Evolutionary conservation across 2,888 invertebrate species (phyloP).

Genomic region (Andrena trimmerana): DNA sequence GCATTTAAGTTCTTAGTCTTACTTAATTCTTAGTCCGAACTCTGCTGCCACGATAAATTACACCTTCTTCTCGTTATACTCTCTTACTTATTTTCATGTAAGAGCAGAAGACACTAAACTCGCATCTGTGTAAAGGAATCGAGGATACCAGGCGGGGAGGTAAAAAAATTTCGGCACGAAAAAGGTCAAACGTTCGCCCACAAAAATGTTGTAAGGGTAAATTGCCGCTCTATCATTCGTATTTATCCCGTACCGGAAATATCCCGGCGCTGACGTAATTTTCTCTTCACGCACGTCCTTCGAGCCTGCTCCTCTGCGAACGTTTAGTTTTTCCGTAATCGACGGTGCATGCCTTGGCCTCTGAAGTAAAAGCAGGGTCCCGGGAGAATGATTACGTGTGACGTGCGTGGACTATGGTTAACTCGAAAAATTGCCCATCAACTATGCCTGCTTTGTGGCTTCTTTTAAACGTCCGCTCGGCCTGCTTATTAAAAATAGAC

Average conservation of each 20-base stretch:
- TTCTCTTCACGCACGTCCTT: conserved; percentile 32
- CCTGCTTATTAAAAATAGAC: conserved; percentile 67
- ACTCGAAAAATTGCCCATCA: conserved; percentile 62
- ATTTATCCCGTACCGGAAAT: conserved; percentile 38
- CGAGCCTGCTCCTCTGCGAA: conserved; percentile 29
- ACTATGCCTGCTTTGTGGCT: conserved; percentile 66
- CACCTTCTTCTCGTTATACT: no score
- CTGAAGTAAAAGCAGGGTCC: conserved; percentile 58
- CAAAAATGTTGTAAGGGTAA: background rate
- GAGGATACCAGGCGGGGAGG: no score
- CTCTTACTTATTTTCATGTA: no score
- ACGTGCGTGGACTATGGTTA: conserved; percentile 68
- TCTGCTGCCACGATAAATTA: no score
- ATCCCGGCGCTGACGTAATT: conserved; percentile 24
- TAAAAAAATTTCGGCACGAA: no score
- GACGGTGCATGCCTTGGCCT: conserved; percentile 53
- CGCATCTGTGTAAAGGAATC: no score
- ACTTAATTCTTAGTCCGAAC: no score
- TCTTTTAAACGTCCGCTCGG: conserved; percentile 57
- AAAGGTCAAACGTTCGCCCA: no score
- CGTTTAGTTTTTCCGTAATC: conserved; percentile 75
- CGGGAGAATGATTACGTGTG: conserved; percentile 59
- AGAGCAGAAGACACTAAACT: no score
- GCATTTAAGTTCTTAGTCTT: no score
- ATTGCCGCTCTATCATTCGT: background rate